A percentile compares a stretch with the other conserved stretches of the same genome.
Evolutionary conservation across 2,888 invertebrate species (phyloP).

Genomic region (Trichogramma evanescens): DNA sequence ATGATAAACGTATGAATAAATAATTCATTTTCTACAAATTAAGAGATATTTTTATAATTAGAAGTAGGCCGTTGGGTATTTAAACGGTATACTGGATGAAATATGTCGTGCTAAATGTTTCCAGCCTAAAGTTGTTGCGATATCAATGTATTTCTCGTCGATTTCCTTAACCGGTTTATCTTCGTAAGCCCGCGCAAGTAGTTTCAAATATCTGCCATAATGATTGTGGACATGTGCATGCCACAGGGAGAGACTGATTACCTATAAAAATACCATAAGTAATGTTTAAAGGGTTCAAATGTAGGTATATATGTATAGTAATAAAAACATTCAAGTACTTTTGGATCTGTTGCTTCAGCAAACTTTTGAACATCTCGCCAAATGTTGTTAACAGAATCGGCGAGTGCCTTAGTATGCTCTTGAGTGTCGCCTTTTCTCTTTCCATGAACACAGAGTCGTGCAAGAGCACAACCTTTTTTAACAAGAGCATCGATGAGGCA

Average conservation of each 20-base stretch:
- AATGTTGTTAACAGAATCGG: conserved; percentile 56
- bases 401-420: conserved; percentile 42
- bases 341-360: conserved; percentile 69
- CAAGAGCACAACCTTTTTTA: conserved; percentile 67
- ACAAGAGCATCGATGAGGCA: conserved; percentile 74
- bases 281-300: not conserved
- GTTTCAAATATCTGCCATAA: conserved; percentile 74
- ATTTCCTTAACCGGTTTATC: conserved; percentile 71
- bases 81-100: conserved; percentile 56
- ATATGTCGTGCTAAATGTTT: conserved; percentile 56
- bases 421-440: conserved; percentile 37
- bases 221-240: conserved; percentile 73
- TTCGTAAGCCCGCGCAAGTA: conserved; percentile 69
- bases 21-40: not conserved
- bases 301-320: conserved; percentile 13
- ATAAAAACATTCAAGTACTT: conserved; percentile 50
- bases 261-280: conserved; percentile 45
- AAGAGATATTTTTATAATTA: conserved; percentile 56
- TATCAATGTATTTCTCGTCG: conserved; percentile 61
- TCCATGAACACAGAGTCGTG: conserved; percentile 53
- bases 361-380: conserved; percentile 73
- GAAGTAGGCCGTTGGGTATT: conserved; percentile 63
- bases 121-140: conserved; percentile 66
- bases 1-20: not conserved
- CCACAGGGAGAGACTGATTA: conserved; percentile 71